Conservation (phyloP, 2,888 invertebrate genomes). For the Drosophila peninsularis region DNA sequence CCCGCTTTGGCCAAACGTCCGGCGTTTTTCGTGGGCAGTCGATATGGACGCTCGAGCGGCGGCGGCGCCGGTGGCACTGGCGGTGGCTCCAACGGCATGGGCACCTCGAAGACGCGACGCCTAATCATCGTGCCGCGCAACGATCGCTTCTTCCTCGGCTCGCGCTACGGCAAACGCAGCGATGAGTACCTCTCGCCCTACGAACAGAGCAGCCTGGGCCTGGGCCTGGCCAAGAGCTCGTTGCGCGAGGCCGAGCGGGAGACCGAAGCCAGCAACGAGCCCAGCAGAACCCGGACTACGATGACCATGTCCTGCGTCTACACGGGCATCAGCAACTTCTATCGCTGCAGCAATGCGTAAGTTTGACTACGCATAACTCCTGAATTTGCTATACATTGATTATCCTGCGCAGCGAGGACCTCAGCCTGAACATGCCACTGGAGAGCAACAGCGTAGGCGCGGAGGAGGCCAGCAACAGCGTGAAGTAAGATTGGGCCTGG, state of each 20-base stretch:
- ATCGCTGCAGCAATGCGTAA: slow-evolving; percentile 86
- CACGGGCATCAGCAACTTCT: slow-evolving; percentile 86
- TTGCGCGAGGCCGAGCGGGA: slow-evolving; percentile 32
- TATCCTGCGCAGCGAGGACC: slow-evolving; percentile 65
- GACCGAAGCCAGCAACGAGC: slow-evolving; percentile 3
- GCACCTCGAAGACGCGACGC: slow-evolving; percentile 78
- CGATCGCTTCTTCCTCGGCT: slow-evolving; percentile 84
- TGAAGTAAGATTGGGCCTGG: slow-evolving; percentile 31
- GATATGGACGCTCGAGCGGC: slow-evolving; percentile 84
- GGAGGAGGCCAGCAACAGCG: slow-evolving; percentile 34
- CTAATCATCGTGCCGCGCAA: slow-evolving; percentile 84
- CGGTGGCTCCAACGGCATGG: slow-evolving; percentile 48
- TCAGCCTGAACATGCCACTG: slow-evolving; percentile 61
- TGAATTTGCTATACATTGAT: too few species aligned
- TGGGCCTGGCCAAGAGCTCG: slow-evolving; percentile 29
- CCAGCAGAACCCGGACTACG: slow-evolving; percentile 13
- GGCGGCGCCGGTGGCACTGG: slow-evolving; percentile 34
- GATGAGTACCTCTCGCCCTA: slow-evolving; percentile 68
- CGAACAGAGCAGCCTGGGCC: slow-evolving; percentile 60
- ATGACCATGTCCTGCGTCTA: slow-evolving; percentile 84
- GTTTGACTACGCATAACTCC: too few species aligned
- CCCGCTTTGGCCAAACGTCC: slow-evolving; percentile 80
- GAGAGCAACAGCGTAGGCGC: slow-evolving; percentile 49
- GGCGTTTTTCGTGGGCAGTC: slow-evolving; percentile 85
- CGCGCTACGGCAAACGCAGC: slow-evolving; percentile 84